Evolutionary conservation across 2,888 invertebrate species (phyloP).

Genomic region (Cephus rjabovi): DNA sequence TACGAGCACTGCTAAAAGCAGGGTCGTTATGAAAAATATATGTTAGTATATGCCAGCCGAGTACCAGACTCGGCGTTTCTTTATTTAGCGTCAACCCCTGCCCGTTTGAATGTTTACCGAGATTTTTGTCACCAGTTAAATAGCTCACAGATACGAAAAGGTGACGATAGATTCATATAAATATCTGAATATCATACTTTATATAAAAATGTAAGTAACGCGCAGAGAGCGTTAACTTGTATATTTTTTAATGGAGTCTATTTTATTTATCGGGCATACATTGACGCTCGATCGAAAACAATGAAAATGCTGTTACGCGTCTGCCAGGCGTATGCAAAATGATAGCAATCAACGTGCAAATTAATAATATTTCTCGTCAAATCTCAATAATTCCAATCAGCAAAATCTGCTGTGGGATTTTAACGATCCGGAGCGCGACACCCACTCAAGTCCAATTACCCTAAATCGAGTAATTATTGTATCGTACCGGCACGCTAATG

Average conservation of each 20-base stretch:
- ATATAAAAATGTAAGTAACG: neutral
- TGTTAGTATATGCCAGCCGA: neutral
- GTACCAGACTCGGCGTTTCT: neutral
- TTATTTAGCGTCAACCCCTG: neutral
- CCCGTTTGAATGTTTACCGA: neutral
- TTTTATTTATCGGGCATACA: constrained; percentile 1
- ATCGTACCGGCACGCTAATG: constrained; percentile 14
- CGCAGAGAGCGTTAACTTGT: neutral
- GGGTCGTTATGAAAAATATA: neutral
- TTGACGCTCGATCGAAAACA: constrained; percentile 12
- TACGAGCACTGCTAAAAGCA: neutral
- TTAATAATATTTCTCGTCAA: constrained; percentile 52
- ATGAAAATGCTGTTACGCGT: constrained; percentile 7
- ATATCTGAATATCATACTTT: neutral
- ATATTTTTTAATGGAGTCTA: constrained; percentile 2
- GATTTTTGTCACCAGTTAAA: neutral
- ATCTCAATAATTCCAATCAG: constrained; percentile 59
- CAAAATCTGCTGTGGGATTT: constrained; percentile 36
- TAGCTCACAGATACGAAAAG: neutral
- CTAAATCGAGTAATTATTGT: constrained; percentile 24
- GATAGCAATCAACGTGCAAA: constrained; percentile 45
- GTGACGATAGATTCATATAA: neutral
- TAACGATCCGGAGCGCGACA: neutral
- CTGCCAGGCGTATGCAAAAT: constrained; percentile 22
- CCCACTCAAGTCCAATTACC: constrained; percentile 29